phyloP scores from a whole-genome alignment of 2,797 vertebrate species.

The Chaenodraco wilsoni region DNA sequence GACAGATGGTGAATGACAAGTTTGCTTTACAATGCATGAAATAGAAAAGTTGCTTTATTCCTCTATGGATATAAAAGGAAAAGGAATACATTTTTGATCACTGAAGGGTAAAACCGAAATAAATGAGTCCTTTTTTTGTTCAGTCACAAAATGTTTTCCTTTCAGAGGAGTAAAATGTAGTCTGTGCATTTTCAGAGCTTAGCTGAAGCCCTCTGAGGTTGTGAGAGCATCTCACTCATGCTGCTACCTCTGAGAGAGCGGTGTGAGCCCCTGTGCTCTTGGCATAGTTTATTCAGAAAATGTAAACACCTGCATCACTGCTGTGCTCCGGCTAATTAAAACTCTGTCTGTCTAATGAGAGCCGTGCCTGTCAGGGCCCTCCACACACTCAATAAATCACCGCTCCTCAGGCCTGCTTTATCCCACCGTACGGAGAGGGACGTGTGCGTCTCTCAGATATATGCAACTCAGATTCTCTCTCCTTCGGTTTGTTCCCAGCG shows the following conservation, averaged over 20 bases:
- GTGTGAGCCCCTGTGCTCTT: slow-evolving; percentile 66
- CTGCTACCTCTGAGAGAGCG: slow-evolving; percentile 57
- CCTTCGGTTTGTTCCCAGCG: slow-evolving; percentile 61
- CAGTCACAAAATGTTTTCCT: slow-evolving; percentile 16
- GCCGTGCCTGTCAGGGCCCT: slow-evolving; percentile 75
- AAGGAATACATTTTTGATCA: slow-evolving; percentile 5
- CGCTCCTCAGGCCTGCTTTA: slow-evolving; percentile 70
- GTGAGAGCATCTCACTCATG: slow-evolving; percentile 45
- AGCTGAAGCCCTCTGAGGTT: slow-evolving; percentile 55
- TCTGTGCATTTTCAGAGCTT: slow-evolving; percentile 33
- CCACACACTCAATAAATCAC: slow-evolving; percentile 81
- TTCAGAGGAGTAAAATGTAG: slow-evolving; percentile 20
- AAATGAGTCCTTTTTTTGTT: not conserved
- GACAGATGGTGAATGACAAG: slow-evolving; percentile 1
- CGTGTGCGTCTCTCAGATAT: slow-evolving; percentile 56
- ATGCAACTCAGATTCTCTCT: slow-evolving; percentile 57
- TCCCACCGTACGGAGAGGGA: slow-evolving; percentile 58
- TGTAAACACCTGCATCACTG: slow-evolving; percentile 79
- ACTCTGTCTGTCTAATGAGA: slow-evolving; percentile 82
- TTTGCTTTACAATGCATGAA: not conserved
- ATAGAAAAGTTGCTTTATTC: not conserved
- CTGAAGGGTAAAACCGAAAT: slow-evolving; percentile 9
- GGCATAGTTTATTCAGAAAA: slow-evolving; percentile 71
- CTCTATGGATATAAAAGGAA: not conserved
- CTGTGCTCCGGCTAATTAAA: slow-evolving; percentile 78